A percentile compares a stretch with the other conserved stretches of the same genome.
These are phyloP conservation scores for Periparus ater DNA, from an alignment of 2,797 vertebrate genomes.

Conservation along the genomic window DNA sequence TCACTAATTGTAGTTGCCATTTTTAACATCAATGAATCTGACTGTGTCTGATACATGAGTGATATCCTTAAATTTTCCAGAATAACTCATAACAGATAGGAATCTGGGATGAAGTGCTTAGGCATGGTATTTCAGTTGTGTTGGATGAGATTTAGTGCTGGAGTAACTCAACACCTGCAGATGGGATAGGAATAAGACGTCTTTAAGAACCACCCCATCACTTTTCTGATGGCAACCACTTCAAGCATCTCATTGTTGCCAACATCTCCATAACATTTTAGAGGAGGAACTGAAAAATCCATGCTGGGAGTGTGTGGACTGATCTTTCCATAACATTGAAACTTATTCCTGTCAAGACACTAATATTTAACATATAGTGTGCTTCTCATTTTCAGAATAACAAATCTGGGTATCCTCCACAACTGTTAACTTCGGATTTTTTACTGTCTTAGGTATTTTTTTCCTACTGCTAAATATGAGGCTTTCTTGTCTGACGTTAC, in stretches of 20 bases:
- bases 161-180: neutral
- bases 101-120: neutral
- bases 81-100: neutral
- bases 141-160: neutral
- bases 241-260: neutral
- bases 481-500: neutral
- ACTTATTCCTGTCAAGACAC: neutral
- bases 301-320: neutral
- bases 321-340: neutral
- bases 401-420: neutral
- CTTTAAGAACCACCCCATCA: neutral
- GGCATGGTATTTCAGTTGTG: neutral
- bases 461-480: neutral
- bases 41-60: neutral
- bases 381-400: neutral
- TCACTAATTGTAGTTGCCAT: neutral
- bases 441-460: neutral
- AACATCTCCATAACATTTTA: neutral
- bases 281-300: neutral
- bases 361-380: neutral
- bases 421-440: neutral
- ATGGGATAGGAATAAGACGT: neutral
- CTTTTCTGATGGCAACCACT: neutral
- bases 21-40: neutral
- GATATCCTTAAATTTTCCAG: neutral